A percentile compares a stretch with the other conserved stretches of the same genome.
Evolutionary conservation across 35 echinoderm and acorn worm species (phyloP).

Genomic region (Diadema setosum): DNA sequence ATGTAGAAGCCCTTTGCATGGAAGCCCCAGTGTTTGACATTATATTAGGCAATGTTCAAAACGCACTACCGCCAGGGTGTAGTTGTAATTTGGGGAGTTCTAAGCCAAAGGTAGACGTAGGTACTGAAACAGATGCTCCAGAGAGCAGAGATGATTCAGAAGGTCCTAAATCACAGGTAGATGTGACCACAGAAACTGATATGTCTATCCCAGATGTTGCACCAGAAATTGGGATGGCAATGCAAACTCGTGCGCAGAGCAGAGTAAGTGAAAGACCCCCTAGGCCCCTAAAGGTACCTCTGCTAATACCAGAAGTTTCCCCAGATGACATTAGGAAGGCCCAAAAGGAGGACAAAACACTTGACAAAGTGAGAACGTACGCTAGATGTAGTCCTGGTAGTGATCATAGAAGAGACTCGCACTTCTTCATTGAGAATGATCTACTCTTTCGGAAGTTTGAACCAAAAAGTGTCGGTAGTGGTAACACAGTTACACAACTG

Average conservation of each 20-base stretch:
- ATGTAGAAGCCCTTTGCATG: constrained; percentile 60
- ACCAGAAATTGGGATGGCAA: background rate
- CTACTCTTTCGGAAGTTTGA: constrained; percentile 40
- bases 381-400: background rate
- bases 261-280: background rate
- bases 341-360: constrained; percentile 3
- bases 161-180: background rate
- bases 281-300: background rate
- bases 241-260: background rate
- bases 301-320: background rate
- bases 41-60: constrained; percentile 34
- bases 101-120: no score
- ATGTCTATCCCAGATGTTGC: no score
- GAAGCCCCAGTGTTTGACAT: constrained; percentile 44
- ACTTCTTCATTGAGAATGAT: constrained; percentile 6
- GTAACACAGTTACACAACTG: background rate
- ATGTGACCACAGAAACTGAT: no score
- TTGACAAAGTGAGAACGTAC: background rate
- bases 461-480: background rate
- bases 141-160: background rate
- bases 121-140: no score
- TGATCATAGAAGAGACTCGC: background rate
- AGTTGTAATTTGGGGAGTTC: background rate
- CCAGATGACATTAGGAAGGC: background rate
- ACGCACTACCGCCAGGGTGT: background rate